Evolutionary conservation across 1,140 invertebrate genomes (phyloP).

Genomic region (Arion vulgaris): DNA sequence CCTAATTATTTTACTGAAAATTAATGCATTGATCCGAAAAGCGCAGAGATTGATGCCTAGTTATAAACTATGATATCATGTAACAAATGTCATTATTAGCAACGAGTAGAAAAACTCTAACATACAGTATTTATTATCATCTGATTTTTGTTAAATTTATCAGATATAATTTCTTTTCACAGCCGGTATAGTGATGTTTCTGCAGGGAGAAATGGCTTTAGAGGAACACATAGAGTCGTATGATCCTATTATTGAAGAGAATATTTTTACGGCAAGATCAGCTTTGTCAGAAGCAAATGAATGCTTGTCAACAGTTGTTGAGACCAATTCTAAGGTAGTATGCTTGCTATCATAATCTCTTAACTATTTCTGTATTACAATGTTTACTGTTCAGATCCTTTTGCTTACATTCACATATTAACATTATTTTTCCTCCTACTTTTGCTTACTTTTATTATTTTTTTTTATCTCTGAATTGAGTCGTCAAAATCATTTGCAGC

Average conservation of each 20-base stretch:
- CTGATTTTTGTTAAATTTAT: neutral
- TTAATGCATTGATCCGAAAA: too few relatives aligned
- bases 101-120: neutral
- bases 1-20: too few relatives aligned
- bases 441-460: neutral
- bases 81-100: too few relatives aligned
- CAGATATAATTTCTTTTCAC: neutral
- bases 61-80: too few relatives aligned
- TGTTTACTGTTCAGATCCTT: neutral
- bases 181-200: conserved; percentile 18
- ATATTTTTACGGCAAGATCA: conserved; percentile 23
- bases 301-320: neutral
- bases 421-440: neutral
- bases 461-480: too few relatives aligned
- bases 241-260: conserved; percentile 33
- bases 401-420: neutral
- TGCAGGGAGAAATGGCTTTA: conserved; percentile 30
- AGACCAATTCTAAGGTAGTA: conserved; percentile 26
- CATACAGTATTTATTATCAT: neutral
- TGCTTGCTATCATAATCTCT: too few relatives aligned
- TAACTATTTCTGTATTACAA: neutral
- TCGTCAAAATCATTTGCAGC: too few relatives aligned
- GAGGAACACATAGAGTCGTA: conserved; percentile 34
- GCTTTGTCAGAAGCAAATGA: conserved; percentile 22
- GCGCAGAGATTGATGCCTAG: neutral